Percentiles rank a stretch among this genome's conserved stretches.
Conservation (phyloP, 92 coral and sea anemone species). For the Montipora capitata region DNA sequence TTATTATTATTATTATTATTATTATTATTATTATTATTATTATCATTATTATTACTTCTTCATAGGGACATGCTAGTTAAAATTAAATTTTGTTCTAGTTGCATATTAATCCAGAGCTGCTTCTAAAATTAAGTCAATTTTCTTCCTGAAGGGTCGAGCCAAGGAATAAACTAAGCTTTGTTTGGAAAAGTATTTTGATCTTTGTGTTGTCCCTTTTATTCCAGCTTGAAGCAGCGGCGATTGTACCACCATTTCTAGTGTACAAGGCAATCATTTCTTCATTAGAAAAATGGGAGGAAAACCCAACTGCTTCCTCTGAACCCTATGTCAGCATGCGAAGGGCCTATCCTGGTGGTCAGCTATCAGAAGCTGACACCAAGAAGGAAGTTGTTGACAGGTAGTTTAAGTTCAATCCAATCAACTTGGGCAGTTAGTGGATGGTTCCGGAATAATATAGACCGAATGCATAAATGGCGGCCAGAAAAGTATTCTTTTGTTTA, state of each 20-base stretch:
- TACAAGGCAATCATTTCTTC: constrained; percentile 65
- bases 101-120: no score
- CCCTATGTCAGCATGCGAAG: constrained; percentile 74
- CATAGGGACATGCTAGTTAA: no score
- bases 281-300: constrained; percentile 78
- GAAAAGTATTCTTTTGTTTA: no score
- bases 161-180: neutral
- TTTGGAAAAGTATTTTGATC: neutral
- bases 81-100: no score
- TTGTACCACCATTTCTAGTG: constrained; percentile 62
- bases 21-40: no score
- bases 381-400: constrained; percentile 4
- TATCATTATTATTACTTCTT: no score
- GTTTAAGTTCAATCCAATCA: neutral
- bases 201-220: neutral
- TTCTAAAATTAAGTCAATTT: no score
- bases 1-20: no score
- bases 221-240: constrained; percentile 66
- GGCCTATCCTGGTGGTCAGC: constrained; percentile 62
- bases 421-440: neutral
- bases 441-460: no score
- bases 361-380: neutral
- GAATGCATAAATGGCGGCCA: no score
- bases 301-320: constrained; percentile 82
- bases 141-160: no score